Evolutionary conservation across 2,113 vertebrate species (phyloP).

Genomic region (Panthera uncia): DNA sequence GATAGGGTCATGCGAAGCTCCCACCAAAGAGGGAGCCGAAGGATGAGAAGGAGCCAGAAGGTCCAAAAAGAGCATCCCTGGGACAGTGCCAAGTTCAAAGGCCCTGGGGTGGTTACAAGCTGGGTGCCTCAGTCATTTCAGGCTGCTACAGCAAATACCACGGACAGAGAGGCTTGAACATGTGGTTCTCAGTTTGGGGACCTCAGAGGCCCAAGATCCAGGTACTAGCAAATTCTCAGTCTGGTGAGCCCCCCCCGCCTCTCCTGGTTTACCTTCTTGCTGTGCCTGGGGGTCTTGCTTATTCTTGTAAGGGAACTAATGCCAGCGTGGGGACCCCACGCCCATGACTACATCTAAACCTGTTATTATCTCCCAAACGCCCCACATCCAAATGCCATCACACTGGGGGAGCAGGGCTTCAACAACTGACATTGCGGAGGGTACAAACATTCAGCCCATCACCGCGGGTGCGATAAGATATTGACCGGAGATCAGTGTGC

Average conservation of each 20-base stretch:
- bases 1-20: neutral
- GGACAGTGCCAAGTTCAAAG: neutral
- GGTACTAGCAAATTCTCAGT: too few species aligned
- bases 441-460: neutral
- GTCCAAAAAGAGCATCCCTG: neutral
- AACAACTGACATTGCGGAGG: fast-evolving
- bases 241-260: neutral
- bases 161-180: neutral
- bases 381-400: neutral
- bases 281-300: too few species aligned
- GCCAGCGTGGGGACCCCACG: neutral
- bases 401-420: neutral
- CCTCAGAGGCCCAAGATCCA: neutral
- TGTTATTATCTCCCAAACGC: neutral
- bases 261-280: neutral
- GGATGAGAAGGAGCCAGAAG: neutral
- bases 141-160: neutral
- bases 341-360: neutral
- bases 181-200: neutral
- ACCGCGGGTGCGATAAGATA: fast-evolving
- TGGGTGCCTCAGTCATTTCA: neutral
- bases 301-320: neutral
- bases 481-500: fast-evolving
- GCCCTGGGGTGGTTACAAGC: neutral
- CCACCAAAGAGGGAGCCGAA: neutral